Evolutionary conservation across 2,797 vertebrate genomes (phyloP).

Genomic region (Danio jaintianensis): DNA sequence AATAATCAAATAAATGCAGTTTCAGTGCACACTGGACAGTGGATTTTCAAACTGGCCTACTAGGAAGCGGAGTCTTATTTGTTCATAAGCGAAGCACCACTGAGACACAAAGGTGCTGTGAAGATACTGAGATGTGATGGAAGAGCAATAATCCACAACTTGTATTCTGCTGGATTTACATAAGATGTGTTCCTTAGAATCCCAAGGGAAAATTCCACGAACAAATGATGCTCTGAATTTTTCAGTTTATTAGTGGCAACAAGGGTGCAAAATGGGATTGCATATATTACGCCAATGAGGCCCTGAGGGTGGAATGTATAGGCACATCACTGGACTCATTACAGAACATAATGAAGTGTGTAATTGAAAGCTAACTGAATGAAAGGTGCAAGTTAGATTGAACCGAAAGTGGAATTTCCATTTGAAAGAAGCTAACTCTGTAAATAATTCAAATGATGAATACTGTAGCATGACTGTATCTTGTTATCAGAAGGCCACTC

Average conservation of each 20-base stretch:
- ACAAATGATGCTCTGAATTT: slow-evolving; percentile 16
- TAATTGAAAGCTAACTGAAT: slow-evolving; percentile 53
- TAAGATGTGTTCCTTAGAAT: slow-evolving; percentile 2
- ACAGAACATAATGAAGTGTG: slow-evolving; percentile 55
- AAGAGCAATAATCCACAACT: slow-evolving; percentile 18
- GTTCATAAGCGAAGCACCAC: background rate
- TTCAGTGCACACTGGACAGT: no score
- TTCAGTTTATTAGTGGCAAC: slow-evolving; percentile 40
- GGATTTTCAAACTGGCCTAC: no score
- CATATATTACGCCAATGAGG: slow-evolving; percentile 40
- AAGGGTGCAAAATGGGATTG: slow-evolving; percentile 42
- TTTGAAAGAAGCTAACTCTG: slow-evolving; percentile 36
- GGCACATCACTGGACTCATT: slow-evolving; percentile 54
- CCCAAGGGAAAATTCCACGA: background rate
- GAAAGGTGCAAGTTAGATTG: slow-evolving; percentile 32
- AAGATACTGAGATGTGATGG: background rate
- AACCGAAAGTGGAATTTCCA: slow-evolving; percentile 24
- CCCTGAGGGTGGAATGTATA: slow-evolving; percentile 44
- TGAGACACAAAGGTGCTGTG: background rate
- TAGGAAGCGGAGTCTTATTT: no score
- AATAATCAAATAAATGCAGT: no score
- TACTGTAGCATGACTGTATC: background rate
- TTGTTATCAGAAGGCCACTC: background rate
- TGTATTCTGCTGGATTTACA: slow-evolving; percentile 21
- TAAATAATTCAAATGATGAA: slow-evolving; percentile 33